Percentiles rank a stretch among this genome's conserved stretches.
These are phyloP conservation scores for Microvelia longipes DNA, from an alignment of 1,140 invertebrate genomes.

Conservation along the genomic window DNA sequence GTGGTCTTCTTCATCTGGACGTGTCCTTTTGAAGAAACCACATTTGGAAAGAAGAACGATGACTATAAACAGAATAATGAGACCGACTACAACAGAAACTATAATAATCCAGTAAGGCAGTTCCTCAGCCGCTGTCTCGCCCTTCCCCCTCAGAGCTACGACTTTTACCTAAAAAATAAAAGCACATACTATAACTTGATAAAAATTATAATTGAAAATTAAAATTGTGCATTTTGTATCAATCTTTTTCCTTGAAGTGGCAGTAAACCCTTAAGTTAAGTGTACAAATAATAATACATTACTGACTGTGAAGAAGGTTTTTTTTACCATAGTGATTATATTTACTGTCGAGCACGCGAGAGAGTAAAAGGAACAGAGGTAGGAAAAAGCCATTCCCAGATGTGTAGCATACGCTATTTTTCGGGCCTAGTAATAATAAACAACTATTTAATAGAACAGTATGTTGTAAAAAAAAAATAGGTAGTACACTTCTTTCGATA, in stretches of 20 bases:
- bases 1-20: constrained; percentile 44
- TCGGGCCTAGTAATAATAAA: no score
- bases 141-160: constrained; percentile 62
- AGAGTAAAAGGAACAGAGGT: no score
- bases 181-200: constrained; percentile 8
- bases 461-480: no score
- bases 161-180: constrained; percentile 37
- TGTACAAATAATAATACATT: neutral
- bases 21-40: constrained; percentile 73
- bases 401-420: no score
- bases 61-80: constrained; percentile 59
- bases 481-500: no score
- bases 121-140: constrained; percentile 45
- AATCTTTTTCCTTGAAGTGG: neutral
- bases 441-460: no score
- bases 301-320: no score
- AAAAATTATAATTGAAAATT: constrained; percentile 10
- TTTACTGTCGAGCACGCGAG: no score
- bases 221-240: constrained; percentile 7
- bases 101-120: constrained; percentile 72
- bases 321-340: no score
- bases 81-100: constrained; percentile 56
- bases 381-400: no score
- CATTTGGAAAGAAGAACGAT: constrained; percentile 66
- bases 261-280: neutral